Evolutionary conservation across 1,140 invertebrate species (phyloP), one percentile per base, ranked within the genome.

Genomic region (Achatina immaculata): DNA sequence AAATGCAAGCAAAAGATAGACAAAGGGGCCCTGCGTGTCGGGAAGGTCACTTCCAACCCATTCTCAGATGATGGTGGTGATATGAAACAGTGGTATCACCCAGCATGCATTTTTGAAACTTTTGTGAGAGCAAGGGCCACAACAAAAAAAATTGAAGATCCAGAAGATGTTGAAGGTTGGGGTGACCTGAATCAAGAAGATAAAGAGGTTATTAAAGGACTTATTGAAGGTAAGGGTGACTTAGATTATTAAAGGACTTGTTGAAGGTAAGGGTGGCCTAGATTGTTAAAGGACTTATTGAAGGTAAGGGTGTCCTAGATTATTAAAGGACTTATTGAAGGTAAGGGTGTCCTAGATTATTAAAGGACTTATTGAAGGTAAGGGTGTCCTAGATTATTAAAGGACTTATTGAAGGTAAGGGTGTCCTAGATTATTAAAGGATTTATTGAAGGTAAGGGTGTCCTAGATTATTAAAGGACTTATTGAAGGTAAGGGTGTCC

Each of bases 71-170:
- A 89, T 45, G 95, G 94, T n/a, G 95, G 95, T 11, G 95, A 95
- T 83, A 96, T 97, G 95, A 97, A 96, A 88, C 93, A 93, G 76
- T 98, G 95, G 95, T 94, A 95, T 89, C 96, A 97, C 88, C 89
- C 95, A 0, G 89, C 92, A 68, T 98, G 96, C 87, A 90, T 97
- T 0, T 96, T 97, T 92, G 95, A 95, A 80, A 93, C 93, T 0
- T 95, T 97, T 83, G 91, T 94, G 34, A 94, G 94, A 86, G 96
- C 96, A 84, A 91, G 95, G 78, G 94, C 95, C 0, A 94, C 94
- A 0, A 97, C 96, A 0, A 96, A 95, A 89, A 94, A 95, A 81
- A 95, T 97, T 80, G 95, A 96, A 81, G 93, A 94, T 58, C 93
- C 94, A n/a, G 93, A 92, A 78, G 96, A 97, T 86, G 92, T 97